These are phyloP conservation scores for Caiman crocodilus DNA, from an alignment of 2,797 vertebrate species.

Conservation along the genomic window DNA sequence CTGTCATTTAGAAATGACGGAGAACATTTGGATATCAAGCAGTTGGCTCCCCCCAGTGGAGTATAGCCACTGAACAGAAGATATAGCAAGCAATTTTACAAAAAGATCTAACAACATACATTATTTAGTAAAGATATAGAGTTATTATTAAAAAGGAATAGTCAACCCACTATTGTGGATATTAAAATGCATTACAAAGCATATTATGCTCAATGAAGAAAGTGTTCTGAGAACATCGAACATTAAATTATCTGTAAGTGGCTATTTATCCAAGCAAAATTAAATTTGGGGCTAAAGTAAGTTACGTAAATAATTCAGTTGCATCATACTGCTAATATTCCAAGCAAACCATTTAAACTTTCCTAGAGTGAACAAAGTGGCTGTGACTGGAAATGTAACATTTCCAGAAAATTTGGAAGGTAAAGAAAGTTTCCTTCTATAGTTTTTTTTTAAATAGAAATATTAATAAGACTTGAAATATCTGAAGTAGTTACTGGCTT, in stretches of 20 bases:
- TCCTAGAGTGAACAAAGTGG: too few species aligned
- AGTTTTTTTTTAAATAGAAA: too few species aligned
- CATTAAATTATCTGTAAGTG: too few species aligned
- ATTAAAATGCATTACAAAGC: not conserved
- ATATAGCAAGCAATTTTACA: not conserved
- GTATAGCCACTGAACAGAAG: not conserved
- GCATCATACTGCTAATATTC: not conserved
- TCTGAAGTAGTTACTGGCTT: too few species aligned
- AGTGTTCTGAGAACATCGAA: not conserved
- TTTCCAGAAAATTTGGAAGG: too few species aligned
- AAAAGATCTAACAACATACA: not conserved
- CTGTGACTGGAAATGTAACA: too few species aligned
- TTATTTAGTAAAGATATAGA: not conserved
- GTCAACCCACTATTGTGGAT: not conserved
- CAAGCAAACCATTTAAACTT: not conserved
- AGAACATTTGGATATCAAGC: not conserved
- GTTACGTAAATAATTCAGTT: not conserved
- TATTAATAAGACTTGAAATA: too few species aligned
- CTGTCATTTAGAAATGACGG: not conserved
- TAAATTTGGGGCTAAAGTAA: not conserved
- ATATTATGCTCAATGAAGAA: not conserved
- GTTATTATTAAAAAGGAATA: not conserved
- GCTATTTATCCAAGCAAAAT: not conserved
- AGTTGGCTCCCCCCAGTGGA: conserved; percentile 63
- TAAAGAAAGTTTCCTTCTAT: too few species aligned